phyloP scores from a whole-genome alignment of 1,140 invertebrate genomes.

The Whitmania pigra region DNA sequence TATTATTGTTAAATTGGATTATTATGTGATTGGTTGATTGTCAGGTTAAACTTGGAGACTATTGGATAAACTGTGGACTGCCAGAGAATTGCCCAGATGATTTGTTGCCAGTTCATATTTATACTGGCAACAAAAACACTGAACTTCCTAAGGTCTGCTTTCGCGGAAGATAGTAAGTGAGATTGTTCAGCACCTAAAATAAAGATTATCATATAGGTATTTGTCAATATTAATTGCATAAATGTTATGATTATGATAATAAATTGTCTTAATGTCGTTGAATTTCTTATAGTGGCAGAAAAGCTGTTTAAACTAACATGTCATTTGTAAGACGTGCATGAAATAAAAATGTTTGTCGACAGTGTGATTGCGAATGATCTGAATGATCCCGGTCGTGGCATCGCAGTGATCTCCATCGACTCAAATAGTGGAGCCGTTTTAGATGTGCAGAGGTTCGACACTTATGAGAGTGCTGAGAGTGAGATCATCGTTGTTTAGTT shows the following conservation, averaged over 20 bases:
- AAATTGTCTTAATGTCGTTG: too few relatives aligned
- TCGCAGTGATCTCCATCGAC: slow-evolving; percentile 44
- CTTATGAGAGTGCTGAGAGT: slow-evolving; percentile 25
- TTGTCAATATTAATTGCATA: too few relatives aligned
- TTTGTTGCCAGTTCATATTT: slow-evolving; percentile 43
- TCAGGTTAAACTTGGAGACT: slow-evolving; percentile 29
- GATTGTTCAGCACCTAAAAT: background rate
- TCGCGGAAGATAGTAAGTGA: slow-evolving; percentile 44
- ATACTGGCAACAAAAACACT: slow-evolving; percentile 43
- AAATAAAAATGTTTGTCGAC: slow-evolving; percentile 11
- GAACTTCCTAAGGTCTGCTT: slow-evolving; percentile 45
- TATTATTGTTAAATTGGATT: too few relatives aligned
- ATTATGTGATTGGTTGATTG: too few relatives aligned
- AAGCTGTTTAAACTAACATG: too few relatives aligned
- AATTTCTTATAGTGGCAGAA: too few relatives aligned
- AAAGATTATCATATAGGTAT: too few relatives aligned
- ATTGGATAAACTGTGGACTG: slow-evolving; percentile 44
- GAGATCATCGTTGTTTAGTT: slow-evolving; percentile 20
- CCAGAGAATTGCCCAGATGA: slow-evolving; percentile 35
- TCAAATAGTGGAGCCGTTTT: slow-evolving; percentile 29
- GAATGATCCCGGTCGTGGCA: slow-evolving; percentile 43
- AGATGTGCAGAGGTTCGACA: slow-evolving; percentile 2
- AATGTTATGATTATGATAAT: too few relatives aligned
- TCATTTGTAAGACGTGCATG: too few relatives aligned
- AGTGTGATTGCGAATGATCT: slow-evolving; percentile 39